phyloP scores from a whole-genome alignment of 2,888 invertebrate genomes.

The Leucozona laternaria region DNA sequence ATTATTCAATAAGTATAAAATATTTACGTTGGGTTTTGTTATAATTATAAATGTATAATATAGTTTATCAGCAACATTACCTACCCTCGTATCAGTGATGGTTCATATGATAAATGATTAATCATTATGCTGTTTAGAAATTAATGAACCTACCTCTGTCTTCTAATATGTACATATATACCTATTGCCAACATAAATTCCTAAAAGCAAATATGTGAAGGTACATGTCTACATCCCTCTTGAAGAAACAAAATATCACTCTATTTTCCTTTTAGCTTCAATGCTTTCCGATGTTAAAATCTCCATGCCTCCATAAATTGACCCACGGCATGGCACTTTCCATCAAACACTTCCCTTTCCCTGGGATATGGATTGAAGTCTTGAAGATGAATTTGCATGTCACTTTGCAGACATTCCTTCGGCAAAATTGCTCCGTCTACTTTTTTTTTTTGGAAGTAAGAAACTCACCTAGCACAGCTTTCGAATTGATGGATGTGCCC shows the following conservation, averaged over 20 bases:
- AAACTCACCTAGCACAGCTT: background rate
- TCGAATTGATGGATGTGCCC: constrained; percentile 18
- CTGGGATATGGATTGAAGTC: background rate
- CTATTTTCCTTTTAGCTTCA: background rate
- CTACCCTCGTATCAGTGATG: background rate
- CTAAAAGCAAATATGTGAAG: background rate
- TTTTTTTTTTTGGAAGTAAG: background rate
- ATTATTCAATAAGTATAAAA: background rate
- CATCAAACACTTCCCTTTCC: background rate
- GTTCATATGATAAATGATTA: background rate
- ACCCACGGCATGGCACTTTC: background rate
- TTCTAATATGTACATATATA: too few relatives aligned
- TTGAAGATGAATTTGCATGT: constrained; percentile 33
- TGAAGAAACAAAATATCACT: background rate
- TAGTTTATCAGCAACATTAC: background rate
- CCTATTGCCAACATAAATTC: background rate
- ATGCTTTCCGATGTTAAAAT: background rate
- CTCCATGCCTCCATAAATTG: background rate
- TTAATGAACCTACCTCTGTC: background rate
- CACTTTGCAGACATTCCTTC: background rate
- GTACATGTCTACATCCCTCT: background rate
- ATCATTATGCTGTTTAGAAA: background rate
- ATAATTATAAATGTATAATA: background rate
- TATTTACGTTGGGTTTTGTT: background rate
- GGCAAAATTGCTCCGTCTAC: background rate